phyloP scores from a whole-genome alignment of 2,888 invertebrate species.

The Nysson spinosus region DNA sequence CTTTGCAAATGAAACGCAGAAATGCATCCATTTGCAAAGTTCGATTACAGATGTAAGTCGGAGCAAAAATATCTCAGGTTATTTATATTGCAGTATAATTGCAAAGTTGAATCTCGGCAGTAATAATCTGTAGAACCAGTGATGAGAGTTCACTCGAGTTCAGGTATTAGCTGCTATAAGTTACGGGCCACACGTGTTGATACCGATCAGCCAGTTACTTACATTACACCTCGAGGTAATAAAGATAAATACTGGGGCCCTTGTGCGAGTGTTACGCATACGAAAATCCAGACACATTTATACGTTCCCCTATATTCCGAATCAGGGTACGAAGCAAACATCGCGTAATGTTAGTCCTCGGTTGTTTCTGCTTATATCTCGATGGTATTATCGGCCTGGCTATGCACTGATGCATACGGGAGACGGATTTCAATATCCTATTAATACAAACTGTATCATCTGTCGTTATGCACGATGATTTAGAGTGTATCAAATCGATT shows the following conservation, averaged over 20 bases:
- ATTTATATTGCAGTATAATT: not conserved
- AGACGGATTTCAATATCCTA: not conserved
- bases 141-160: slow-evolving; percentile 43
- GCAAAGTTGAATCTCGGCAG: not conserved
- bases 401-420: not conserved
- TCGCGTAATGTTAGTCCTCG: not conserved
- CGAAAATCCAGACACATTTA: slow-evolving; percentile 1
- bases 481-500: slow-evolving; percentile 20
- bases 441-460: slow-evolving; percentile 3
- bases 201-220: slow-evolving; percentile 55
- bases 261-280: slow-evolving; percentile 10
- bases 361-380: not conserved
- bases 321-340: not conserved
- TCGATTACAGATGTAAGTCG: too few relatives aligned
- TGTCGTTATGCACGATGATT: slow-evolving; percentile 5
- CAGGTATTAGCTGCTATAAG: slow-evolving; percentile 38
- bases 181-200: slow-evolving; percentile 47
- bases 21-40: not conserved
- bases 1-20: not conserved
- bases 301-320: not conserved
- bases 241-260: slow-evolving; percentile 34
- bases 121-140: slow-evolving; percentile 20
- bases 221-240: slow-evolving; percentile 39
- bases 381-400: not conserved
- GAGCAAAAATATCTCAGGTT: too few relatives aligned